Conservation (phyloP, 2,113 vertebrate genomes). For the Diadophis punctatus region DNA sequence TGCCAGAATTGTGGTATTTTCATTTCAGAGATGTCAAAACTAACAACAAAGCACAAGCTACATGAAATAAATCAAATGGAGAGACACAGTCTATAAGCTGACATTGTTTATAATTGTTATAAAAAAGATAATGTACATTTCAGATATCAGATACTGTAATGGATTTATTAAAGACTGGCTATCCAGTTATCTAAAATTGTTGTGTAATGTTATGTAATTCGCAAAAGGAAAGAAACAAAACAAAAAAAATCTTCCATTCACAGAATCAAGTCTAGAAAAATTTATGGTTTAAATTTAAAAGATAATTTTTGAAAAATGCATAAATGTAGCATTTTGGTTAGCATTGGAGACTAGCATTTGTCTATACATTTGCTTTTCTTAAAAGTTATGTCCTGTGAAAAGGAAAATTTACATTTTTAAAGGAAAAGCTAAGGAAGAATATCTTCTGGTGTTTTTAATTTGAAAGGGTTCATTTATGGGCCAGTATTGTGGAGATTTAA, state of each 20-base stretch:
- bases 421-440: constrained; percentile 51
- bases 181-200: constrained; percentile 71
- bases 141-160: constrained; percentile 75
- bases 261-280: constrained; percentile 53
- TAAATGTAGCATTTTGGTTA: constrained; percentile 76
- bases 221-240: constrained; percentile 40
- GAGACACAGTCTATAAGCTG: constrained; percentile 68
- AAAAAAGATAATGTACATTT: constrained; percentile 74
- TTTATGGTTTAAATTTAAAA: constrained; percentile 69
- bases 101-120: constrained; percentile 73
- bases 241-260: constrained; percentile 8
- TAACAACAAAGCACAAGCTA: constrained; percentile 72
- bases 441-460: constrained; percentile 64
- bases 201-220: constrained; percentile 76
- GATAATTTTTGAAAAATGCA: constrained; percentile 64
- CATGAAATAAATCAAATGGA: constrained; percentile 65
- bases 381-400: constrained; percentile 58
- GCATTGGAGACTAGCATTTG: constrained; percentile 62
- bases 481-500: constrained; percentile 52
- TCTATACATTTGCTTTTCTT: constrained; percentile 60
- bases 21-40: constrained; percentile 65
- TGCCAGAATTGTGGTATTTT: constrained; percentile 77
- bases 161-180: constrained; percentile 78
- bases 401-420: constrained; percentile 59
- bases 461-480: constrained; percentile 59